phyloP scores from a whole-genome alignment of 2,113 vertebrate genomes.

The Protomyctophum bolini region DNA sequence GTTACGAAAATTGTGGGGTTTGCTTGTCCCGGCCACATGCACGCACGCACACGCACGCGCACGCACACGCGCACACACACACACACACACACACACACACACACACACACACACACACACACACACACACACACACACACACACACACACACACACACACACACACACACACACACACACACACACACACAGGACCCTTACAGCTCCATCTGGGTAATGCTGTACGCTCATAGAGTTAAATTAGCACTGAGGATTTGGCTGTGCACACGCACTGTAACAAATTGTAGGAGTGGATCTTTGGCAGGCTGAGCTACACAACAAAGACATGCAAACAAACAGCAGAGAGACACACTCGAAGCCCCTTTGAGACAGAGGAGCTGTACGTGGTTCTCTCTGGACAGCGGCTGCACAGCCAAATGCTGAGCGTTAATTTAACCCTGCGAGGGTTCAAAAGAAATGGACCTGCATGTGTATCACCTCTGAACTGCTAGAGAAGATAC shows the following conservation, averaged over 20 bases:
- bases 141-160: slow-evolving; percentile 4
- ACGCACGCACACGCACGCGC: not conserved
- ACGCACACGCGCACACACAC: not conserved
- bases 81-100: not conserved
- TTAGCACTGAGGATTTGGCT: too few species aligned
- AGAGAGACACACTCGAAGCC: not conserved
- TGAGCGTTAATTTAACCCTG: too few species aligned
- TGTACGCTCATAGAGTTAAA: too few species aligned
- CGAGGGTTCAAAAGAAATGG: too few species aligned
- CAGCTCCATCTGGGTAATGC: too few species aligned
- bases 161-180: not conserved
- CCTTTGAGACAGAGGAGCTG: slow-evolving; percentile 5
- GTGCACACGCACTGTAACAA: too few species aligned
- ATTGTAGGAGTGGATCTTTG: too few species aligned
- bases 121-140: slow-evolving; percentile 2
- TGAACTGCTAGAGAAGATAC: slow-evolving; percentile 10
- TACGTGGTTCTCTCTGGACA: not conserved
- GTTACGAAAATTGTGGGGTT: too few species aligned
- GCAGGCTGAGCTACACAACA: too few species aligned
- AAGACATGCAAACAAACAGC: too few species aligned
- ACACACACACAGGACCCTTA: not conserved
- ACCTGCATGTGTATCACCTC: slow-evolving; percentile 23
- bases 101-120: not conserved
- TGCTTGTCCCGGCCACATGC: not conserved
- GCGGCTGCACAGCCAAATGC: not conserved